Percentiles rank a stretch among this genome's conserved stretches.
Evolutionary conservation across 2,797 vertebrate genomes (phyloP).

Genomic region (Pempheris klunzingeri): DNA sequence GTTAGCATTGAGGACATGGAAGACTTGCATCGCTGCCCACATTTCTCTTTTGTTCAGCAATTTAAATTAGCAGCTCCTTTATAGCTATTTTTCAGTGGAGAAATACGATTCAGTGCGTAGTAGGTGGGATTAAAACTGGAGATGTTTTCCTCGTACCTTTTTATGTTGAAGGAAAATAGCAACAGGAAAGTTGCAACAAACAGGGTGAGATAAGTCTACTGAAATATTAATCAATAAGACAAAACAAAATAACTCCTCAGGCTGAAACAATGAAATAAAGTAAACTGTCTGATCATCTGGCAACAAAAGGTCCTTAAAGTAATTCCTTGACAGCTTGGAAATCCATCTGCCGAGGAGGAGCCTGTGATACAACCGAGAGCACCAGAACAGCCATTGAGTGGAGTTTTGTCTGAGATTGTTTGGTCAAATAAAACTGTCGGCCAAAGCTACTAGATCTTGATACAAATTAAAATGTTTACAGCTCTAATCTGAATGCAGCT

Average conservation of each 20-base stretch:
- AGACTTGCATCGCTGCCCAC: not conserved
- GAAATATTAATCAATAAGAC: too few species aligned
- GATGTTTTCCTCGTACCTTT: too few species aligned
- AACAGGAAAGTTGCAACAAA: too few species aligned
- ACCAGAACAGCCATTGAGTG: not conserved
- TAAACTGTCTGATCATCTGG: not conserved
- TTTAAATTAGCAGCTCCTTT: too few species aligned
- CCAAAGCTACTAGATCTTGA: not conserved
- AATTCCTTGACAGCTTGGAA: not conserved
- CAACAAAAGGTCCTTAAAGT: not conserved
- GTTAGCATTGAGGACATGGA: not conserved
- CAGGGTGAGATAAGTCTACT: too few species aligned
- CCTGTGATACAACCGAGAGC: not conserved
- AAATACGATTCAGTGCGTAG: too few species aligned
- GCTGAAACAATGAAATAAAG: not conserved
- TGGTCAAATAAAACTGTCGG: too few species aligned
- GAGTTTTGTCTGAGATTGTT: not conserved
- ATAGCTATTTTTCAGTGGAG: too few species aligned
- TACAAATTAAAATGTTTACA: conserved; percentile 11
- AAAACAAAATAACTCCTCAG: not conserved
- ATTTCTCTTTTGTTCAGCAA: not conserved
- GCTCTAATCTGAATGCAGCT: conserved; percentile 19
- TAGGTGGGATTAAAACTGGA: too few species aligned
- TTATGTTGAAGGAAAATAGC: too few species aligned
- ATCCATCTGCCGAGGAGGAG: not conserved